Percentiles rank a stretch among this genome's conserved stretches.
These are phyloP conservation scores for Herminia tarsipennalis DNA, from an alignment of 2,888 invertebrate species.

Conservation along the genomic window DNA sequence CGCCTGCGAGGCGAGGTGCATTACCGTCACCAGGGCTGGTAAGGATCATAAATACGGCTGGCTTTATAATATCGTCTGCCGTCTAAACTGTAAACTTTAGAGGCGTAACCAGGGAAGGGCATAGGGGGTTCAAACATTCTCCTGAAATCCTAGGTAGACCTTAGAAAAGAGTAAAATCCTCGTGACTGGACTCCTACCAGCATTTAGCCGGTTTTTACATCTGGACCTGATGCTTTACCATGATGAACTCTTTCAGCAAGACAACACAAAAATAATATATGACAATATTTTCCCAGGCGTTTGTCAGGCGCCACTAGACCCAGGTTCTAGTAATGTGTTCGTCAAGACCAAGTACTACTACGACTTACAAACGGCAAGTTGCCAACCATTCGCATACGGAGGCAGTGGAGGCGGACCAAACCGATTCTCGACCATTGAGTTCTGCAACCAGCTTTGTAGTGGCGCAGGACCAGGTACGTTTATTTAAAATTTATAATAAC, in stretches of 20 bases:
- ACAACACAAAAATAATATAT: too few species aligned
- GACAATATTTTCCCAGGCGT: conserved; percentile 85
- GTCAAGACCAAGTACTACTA: conserved; percentile 90
- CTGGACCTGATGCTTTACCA: too few species aligned
- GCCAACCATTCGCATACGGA: conserved; percentile 91
- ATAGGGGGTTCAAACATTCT: too few species aligned
- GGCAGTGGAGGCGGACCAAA: conserved; percentile 96
- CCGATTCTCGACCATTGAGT: conserved; percentile 89
- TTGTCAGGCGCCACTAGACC: conserved; percentile 88
- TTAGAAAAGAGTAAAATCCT: too few species aligned
- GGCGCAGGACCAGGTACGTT: conserved; percentile 47
- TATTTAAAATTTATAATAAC: not conserved
- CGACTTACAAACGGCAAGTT: conserved; percentile 82
- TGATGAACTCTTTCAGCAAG: too few species aligned
- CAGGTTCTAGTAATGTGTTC: conserved; percentile 89
- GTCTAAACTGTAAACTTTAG: too few species aligned
- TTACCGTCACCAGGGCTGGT: conserved; percentile 86
- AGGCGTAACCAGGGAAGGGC: too few species aligned
- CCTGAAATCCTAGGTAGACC: too few species aligned
- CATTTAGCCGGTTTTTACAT: too few species aligned
- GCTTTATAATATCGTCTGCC: too few species aligned
- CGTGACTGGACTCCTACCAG: too few species aligned
- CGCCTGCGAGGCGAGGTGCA: conserved; percentile 91
- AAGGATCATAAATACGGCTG: not conserved
- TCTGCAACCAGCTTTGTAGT: conserved; percentile 85